Percentiles rank a stretch among this genome's conserved stretches.
These are phyloP conservation scores for Mesoligia furuncula DNA, from an alignment of 2,888 invertebrate genomes.

Conservation along the genomic window DNA sequence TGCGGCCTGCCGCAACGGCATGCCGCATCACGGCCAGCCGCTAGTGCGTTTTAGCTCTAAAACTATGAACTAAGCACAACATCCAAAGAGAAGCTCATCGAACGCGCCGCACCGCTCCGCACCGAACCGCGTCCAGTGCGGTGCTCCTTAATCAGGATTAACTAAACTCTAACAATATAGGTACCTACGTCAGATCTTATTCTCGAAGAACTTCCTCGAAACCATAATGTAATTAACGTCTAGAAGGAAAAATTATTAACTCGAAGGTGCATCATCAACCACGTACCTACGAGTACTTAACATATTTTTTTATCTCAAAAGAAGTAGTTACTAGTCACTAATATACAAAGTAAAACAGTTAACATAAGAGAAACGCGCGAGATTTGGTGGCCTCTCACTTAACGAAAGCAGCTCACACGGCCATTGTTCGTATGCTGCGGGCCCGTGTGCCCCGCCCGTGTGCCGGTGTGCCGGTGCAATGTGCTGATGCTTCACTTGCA, in stretches of 20 bases:
- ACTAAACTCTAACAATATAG: background rate
- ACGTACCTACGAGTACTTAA: background rate
- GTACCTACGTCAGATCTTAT: background rate
- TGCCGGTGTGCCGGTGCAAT: conserved; percentile 14
- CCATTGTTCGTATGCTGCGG: conserved; percentile 62
- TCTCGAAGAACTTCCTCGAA: conserved; percentile 17
- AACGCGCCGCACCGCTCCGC: background rate
- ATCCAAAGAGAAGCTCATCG: background rate
- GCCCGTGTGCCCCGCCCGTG: background rate
- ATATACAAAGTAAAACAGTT: conserved; percentile 42
- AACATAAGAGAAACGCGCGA: conserved; percentile 64
- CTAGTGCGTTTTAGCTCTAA: too few species aligned
- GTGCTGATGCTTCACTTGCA: conserved; percentile 41
- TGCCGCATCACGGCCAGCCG: too few species aligned
- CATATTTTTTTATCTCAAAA: conserved; percentile 1
- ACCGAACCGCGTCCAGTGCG: background rate
- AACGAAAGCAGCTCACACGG: conserved; percentile 66
- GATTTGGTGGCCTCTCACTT: conserved; percentile 69
- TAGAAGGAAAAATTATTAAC: conserved; percentile 24
- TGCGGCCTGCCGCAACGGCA: too few species aligned
- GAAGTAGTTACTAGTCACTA: conserved; percentile 6
- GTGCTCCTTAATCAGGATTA: too few species aligned
- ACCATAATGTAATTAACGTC: background rate
- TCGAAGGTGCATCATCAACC: conserved; percentile 1
- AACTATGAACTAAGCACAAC: background rate